Conservation (phyloP, 2,113 vertebrate species). For the Reinhardtius hippoglossoides region DNA sequence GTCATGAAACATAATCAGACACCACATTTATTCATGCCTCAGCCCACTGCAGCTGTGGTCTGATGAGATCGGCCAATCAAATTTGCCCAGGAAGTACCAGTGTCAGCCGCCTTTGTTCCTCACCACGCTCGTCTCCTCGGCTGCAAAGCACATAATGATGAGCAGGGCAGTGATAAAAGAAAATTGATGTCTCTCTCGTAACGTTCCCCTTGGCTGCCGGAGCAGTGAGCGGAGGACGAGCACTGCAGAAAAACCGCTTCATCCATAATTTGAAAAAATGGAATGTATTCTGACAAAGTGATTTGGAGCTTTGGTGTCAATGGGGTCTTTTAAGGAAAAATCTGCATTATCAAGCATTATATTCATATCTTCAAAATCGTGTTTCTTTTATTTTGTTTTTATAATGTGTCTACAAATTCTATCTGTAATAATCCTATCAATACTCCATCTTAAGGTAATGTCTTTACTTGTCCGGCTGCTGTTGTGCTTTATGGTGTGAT, state of each 20-base stretch:
- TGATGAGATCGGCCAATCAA: slow-evolving; percentile 69
- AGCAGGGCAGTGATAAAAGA: slow-evolving; percentile 69
- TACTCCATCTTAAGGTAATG: background rate
- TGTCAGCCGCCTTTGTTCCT: slow-evolving; percentile 71
- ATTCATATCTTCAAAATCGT: background rate
- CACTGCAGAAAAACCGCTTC: slow-evolving; percentile 11
- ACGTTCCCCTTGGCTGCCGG: slow-evolving; percentile 24
- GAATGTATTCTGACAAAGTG: background rate
- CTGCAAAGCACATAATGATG: slow-evolving; percentile 70
- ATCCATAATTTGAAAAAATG: background rate
- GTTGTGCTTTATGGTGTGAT: background rate
- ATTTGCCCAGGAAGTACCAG: slow-evolving; percentile 66
- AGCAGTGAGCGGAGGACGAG: slow-evolving; percentile 12
- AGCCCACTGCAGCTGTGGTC: slow-evolving; percentile 71
- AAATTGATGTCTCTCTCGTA: slow-evolving; percentile 69
- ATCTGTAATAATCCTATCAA: background rate
- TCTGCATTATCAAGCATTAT: background rate
- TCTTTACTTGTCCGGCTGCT: background rate
- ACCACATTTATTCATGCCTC: slow-evolving; percentile 53
- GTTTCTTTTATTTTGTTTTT: background rate
- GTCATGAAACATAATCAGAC: slow-evolving; percentile 43
- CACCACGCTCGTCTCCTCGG: slow-evolving; percentile 48
- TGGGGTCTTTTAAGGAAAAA: background rate
- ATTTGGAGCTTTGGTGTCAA: slow-evolving; percentile 4
- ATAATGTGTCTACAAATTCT: background rate